Conservation (phyloP, 2,113 vertebrate genomes). For the Tapirus terrestris region DNA sequence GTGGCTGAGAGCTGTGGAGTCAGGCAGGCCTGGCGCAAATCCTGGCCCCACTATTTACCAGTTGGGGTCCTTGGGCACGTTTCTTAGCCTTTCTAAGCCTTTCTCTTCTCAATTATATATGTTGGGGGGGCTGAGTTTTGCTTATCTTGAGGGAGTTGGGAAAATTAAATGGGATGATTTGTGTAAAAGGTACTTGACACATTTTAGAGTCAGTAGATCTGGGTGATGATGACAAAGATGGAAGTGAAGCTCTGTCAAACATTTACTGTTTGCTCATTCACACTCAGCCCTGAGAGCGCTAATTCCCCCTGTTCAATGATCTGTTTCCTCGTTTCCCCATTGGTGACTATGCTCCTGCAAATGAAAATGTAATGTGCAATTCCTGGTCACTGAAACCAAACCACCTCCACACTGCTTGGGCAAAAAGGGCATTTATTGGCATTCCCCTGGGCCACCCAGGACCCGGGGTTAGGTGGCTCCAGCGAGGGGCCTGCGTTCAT, state of each 20-base stretch:
- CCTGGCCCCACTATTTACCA: no score
- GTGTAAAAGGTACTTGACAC: background rate
- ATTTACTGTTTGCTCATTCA: no score
- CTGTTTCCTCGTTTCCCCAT: background rate
- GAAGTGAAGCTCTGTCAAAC: background rate
- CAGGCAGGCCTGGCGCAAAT: background rate
- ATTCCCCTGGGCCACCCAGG: background rate
- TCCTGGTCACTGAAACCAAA: background rate
- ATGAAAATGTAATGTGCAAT: background rate
- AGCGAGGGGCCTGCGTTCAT: background rate
- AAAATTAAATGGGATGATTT: background rate
- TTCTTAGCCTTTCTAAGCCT: background rate
- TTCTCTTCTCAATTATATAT: background rate
- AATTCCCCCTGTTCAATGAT: background rate
- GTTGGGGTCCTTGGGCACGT: background rate
- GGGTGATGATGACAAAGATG: background rate
- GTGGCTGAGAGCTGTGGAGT: background rate
- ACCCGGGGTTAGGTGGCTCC: no score
- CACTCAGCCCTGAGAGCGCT: background rate
- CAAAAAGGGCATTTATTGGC: background rate
- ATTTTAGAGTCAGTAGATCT: background rate
- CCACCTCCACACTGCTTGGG: background rate
- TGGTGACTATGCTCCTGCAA: background rate
- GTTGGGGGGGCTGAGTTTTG: background rate
- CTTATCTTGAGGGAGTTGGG: background rate